Evolutionary conservation across 2,888 invertebrate genomes (phyloP).

Genomic region (Drosophila nr. medialis): DNA sequence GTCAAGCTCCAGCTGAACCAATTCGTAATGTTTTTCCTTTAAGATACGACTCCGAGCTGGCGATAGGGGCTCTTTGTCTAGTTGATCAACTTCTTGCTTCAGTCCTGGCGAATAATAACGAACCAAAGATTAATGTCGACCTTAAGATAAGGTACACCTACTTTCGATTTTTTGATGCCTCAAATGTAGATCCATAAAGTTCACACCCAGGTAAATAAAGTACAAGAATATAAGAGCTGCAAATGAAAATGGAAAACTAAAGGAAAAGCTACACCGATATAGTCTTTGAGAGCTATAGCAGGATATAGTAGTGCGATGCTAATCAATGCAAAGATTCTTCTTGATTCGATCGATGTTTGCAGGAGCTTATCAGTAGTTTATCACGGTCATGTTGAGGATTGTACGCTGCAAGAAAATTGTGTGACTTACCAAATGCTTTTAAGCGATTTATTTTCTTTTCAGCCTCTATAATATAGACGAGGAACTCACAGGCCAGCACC

Average conservation of each 20-base stretch:
- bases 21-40: not conserved
- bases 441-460: rapidly evolving
- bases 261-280: not conserved
- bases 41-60: not conserved
- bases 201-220: slow-evolving; percentile 32
- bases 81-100: not conserved
- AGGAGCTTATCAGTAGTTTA: no score
- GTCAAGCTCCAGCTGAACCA: slow-evolving; percentile 11
- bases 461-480: slow-evolving; percentile 9
- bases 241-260: not conserved
- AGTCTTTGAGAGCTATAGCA: no score
- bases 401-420: no score
- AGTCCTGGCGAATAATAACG: not conserved
- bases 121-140: no score
- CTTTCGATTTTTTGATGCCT: slow-evolving; percentile 28
- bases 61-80: not conserved
- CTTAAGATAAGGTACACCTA: slow-evolving; percentile 2
- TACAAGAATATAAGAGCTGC: slow-evolving; percentile 37
- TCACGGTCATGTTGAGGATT: no score
- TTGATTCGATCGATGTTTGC: no score
- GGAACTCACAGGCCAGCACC: slow-evolving; percentile 27
- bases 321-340: no score
- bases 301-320: no score
- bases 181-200: slow-evolving; percentile 41
- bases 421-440: slow-evolving; percentile 31